These are phyloP conservation scores for Dolichoris vasculosae DNA, from an alignment of 1,140 invertebrate genomes.

Conservation along the genomic window DNA sequence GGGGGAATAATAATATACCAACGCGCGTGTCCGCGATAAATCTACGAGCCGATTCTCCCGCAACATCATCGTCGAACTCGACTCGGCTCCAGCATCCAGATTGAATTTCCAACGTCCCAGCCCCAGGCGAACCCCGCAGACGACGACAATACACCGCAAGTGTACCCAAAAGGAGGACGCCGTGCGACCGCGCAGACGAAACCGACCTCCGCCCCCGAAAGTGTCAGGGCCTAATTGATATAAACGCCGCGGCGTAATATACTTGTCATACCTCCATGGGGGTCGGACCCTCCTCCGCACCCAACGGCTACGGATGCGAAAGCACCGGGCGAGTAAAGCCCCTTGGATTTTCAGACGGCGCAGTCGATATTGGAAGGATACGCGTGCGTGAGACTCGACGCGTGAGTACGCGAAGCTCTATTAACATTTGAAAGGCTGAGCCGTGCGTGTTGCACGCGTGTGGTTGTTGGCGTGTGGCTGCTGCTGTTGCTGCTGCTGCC, in stretches of 20 bases:
- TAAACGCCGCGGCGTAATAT: constrained; percentile 71
- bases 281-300: constrained; percentile 24
- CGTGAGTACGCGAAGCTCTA: neutral
- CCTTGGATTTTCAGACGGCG: neutral
- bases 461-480: neutral
- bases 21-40: constrained; percentile 36
- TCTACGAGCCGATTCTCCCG: neutral
- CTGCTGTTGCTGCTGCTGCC: too few relatives aligned
- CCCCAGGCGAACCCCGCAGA: neutral
- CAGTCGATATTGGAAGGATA: constrained; percentile 1
- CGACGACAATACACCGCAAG: neutral
- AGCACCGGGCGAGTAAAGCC: neutral
- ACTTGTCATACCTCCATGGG: constrained; percentile 66
- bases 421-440: constrained; percentile 5
- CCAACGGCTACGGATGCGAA: neutral
- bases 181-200: neutral
- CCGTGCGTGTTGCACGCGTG: neutral
- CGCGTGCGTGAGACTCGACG: neutral
- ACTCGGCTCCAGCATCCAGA: neutral
- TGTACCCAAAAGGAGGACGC: neutral
- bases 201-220: constrained; percentile 58
- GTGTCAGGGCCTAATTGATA: constrained; percentile 71
- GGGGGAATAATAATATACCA: neutral
- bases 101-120: neutral
- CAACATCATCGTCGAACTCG: constrained; percentile 40